Percentiles rank a stretch among this genome's conserved stretches.
phyloP scores from a whole-genome alignment of 2,888 invertebrate species.

The Leuctra nigra region DNA sequence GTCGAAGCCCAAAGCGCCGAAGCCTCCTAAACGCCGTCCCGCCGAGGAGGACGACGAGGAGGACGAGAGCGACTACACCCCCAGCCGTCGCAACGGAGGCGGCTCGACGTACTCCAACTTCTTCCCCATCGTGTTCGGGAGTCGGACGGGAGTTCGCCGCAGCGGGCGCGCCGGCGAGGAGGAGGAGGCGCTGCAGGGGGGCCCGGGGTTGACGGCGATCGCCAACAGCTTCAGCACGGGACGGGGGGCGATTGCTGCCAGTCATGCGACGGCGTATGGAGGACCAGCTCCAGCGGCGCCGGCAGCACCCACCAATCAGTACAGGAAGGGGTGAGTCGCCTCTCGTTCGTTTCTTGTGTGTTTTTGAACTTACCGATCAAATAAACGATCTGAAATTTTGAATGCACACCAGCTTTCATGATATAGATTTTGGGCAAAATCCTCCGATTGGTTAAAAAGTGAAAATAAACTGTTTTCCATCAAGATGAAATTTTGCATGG shows the following conservation, averaged over 20 bases:
- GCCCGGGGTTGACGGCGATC: constrained; percentile 40
- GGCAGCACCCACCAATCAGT: neutral
- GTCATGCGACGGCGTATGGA: constrained; percentile 27
- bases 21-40: constrained; percentile 16
- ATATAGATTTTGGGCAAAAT: too few species aligned
- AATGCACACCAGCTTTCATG: too few species aligned
- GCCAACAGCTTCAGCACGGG: constrained; percentile 30
- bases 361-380: too few species aligned
- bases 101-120: constrained; percentile 43
- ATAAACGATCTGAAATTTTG: too few species aligned
- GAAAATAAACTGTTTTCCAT: too few species aligned
- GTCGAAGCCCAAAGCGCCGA: neutral
- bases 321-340: constrained; percentile 20
- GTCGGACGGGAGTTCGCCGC: constrained; percentile 30
- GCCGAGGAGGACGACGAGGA: constrained; percentile 39
- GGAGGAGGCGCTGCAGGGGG: constrained; percentile 38
- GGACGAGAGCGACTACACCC: constrained; percentile 24
- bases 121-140: constrained; percentile 59
- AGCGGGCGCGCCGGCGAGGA: constrained; percentile 33
- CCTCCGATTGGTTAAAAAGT: too few species aligned
- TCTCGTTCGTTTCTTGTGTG: too few species aligned
- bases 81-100: neutral
- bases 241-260: constrained; percentile 26
- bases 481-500: too few species aligned
- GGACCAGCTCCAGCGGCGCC: constrained; percentile 16